phyloP scores from a whole-genome alignment of 1,140 invertebrate species.

The Ditylenchus dipsaci region DNA sequence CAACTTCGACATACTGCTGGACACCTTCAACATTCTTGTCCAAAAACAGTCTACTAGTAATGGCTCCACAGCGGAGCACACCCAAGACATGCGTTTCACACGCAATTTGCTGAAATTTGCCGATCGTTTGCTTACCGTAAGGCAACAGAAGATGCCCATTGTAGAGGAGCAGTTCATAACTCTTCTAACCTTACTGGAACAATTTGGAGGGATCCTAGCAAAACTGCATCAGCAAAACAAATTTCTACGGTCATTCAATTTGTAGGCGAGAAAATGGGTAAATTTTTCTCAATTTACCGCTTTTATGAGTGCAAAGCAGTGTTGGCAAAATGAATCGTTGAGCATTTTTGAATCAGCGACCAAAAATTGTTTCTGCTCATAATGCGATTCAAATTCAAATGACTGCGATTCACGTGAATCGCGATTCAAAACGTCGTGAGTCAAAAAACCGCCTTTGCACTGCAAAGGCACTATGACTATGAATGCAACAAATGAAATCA shows the following conservation, averaged over 20 bases:
- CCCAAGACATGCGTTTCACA: slow-evolving; percentile 31
- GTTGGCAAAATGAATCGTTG: no score
- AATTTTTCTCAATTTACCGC: not conserved
- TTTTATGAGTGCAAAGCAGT: no score
- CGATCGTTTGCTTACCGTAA: slow-evolving; percentile 19
- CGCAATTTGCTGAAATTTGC: slow-evolving; percentile 18
- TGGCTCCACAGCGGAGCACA: slow-evolving; percentile 16
- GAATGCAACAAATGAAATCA: no score
- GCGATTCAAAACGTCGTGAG: no score
- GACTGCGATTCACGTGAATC: no score
- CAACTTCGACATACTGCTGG: slow-evolving; percentile 19
- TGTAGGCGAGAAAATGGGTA: slow-evolving; percentile 26
- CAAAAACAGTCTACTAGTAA: not conserved
- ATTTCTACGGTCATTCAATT: slow-evolving; percentile 36
- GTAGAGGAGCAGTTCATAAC: slow-evolving; percentile 26
- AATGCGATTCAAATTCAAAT: no score
- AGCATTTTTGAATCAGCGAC: no score
- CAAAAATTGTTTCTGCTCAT: no score
- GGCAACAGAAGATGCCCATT: slow-evolving; percentile 12
- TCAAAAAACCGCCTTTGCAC: no score
- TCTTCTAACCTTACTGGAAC: slow-evolving; percentile 16
- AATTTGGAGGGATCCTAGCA: slow-evolving; percentile 26
- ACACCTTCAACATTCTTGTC: not conserved
- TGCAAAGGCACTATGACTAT: no score
- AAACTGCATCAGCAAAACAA: slow-evolving; percentile 17